A percentile compares a stretch with the other conserved stretches of the same genome.
These are phyloP conservation scores for silkworm (Bombyx mori) DNA, from an alignment of 1,140 invertebrate genomes.

Conservation along the genomic window DNA sequence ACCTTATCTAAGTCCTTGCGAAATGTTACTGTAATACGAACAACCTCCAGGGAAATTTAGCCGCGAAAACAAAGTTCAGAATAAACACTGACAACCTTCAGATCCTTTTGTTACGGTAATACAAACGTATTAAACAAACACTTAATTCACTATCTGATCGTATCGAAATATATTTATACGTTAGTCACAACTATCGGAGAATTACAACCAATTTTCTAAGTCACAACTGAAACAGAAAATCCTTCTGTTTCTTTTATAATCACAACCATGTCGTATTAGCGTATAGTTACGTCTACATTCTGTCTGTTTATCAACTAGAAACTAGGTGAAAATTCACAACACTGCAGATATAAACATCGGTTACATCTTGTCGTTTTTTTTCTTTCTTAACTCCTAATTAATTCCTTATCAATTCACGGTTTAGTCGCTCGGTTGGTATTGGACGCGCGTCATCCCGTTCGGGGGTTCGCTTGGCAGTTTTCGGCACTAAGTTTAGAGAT, in stretches of 20 bases:
- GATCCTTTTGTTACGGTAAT: constrained; percentile 23
- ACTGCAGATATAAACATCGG: constrained; percentile 66
- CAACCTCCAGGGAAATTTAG: constrained; percentile 55
- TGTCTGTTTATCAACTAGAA: constrained; percentile 24
- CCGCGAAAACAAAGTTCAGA: constrained; percentile 30
- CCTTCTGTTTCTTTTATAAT: constrained; percentile 33
- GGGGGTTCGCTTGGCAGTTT: constrained; percentile 37
- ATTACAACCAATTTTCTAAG: constrained; percentile 53
- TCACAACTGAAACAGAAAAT: constrained; percentile 21
- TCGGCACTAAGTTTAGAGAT: constrained; percentile 47
- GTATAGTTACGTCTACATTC: constrained; percentile 29
- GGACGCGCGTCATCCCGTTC: constrained; percentile 28
- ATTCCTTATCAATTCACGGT: constrained; percentile 35
- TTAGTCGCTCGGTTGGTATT: constrained; percentile 28
- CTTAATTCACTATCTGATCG: constrained; percentile 25
- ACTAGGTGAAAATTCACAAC: constrained; percentile 57
- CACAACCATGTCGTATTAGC: constrained; percentile 49
- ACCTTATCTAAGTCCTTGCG: no score
- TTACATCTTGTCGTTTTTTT: constrained; percentile 48
- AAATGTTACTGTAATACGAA: constrained; percentile 32
- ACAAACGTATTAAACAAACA: constrained; percentile 28
- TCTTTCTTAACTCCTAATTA: constrained; percentile 25
- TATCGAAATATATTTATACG: constrained; percentile 27
- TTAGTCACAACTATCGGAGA: constrained; percentile 53
- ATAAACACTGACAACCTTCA: constrained; percentile 37